Percentiles rank a stretch among this genome's conserved stretches.
Conservation (phyloP, 2,888 invertebrate genomes). For the Crematogaster levior region DNA sequence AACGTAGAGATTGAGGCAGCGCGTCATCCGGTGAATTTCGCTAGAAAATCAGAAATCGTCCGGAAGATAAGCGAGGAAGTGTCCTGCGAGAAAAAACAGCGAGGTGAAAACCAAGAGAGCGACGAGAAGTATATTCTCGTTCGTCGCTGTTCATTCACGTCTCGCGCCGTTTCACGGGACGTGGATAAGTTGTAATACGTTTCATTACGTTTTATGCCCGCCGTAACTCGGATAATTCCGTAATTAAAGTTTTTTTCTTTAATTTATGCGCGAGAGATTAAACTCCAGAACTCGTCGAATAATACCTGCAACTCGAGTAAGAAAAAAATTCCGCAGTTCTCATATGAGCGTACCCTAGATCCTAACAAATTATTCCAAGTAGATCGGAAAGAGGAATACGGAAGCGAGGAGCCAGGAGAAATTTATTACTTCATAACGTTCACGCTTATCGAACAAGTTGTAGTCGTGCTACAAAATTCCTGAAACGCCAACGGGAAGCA, state of each 20-base stretch:
- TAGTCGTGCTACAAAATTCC: background rate
- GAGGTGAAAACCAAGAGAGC: background rate
- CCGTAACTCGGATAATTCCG: conserved; percentile 1
- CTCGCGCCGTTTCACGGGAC: background rate
- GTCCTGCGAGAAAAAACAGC: background rate
- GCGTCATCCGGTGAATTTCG: conserved; percentile 25
- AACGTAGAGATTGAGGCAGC: conserved; percentile 32
- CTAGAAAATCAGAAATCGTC: conserved; percentile 39
- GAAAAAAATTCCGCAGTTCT: conserved; percentile 8
- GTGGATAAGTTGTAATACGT: conserved; percentile 9
- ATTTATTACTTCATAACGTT: conserved; percentile 50
- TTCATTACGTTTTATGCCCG: conserved; percentile 32
- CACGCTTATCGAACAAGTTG: background rate
- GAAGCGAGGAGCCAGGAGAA: background rate
- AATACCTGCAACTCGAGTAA: background rate
- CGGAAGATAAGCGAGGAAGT: conserved; percentile 12
- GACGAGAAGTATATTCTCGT: background rate
- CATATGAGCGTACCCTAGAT: background rate
- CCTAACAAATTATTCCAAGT: conserved; percentile 15
- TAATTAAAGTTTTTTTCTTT: background rate
- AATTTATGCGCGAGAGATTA: background rate
- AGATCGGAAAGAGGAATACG: conserved; percentile 4
- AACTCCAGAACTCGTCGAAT: background rate
- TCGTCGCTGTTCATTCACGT: conserved; percentile 2
- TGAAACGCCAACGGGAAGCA: background rate